Conservation (phyloP, 2,113 vertebrate species). For the Grammomys surdaster region DNA sequence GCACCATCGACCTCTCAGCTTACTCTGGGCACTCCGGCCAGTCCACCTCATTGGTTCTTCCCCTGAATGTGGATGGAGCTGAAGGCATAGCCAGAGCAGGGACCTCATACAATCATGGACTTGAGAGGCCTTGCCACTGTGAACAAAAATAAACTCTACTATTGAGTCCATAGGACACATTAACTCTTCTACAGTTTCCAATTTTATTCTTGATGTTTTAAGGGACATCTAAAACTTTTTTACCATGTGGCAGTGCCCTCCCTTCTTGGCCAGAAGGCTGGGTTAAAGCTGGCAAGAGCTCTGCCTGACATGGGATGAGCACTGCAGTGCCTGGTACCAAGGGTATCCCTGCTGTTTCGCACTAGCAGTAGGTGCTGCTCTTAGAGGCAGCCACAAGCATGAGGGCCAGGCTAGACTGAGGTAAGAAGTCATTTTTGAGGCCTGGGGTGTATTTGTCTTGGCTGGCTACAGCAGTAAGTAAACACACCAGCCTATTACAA, state of each 20-base stretch:
- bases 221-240: constrained; percentile 70
- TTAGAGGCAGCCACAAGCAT: constrained; percentile 59
- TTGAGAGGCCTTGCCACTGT: constrained; percentile 73
- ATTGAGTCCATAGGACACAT: constrained; percentile 85
- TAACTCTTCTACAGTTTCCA: constrained; percentile 73
- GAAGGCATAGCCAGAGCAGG: constrained; percentile 62
- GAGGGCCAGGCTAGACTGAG: constrained; percentile 73
- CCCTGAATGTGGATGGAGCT: constrained; percentile 64
- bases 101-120: constrained; percentile 76
- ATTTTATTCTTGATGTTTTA: constrained; percentile 72
- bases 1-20: constrained; percentile 31
- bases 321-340: constrained; percentile 50
- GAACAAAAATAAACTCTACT: constrained; percentile 79
- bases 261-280: constrained; percentile 52
- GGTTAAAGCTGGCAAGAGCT: constrained; percentile 60
- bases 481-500: constrained; percentile 74
- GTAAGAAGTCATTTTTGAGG: constrained; percentile 75
- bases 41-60: constrained; percentile 44
- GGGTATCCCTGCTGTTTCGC: constrained; percentile 32
- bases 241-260: constrained; percentile 52
- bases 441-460: constrained; percentile 55
- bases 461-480: constrained; percentile 74
- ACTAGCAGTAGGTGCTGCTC: too few relatives aligned
- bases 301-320: constrained; percentile 42
- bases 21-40: constrained; percentile 58